Evolutionary conservation across 2,113 vertebrate species (phyloP).

Genomic region (Brevimyrus niger): DNA sequence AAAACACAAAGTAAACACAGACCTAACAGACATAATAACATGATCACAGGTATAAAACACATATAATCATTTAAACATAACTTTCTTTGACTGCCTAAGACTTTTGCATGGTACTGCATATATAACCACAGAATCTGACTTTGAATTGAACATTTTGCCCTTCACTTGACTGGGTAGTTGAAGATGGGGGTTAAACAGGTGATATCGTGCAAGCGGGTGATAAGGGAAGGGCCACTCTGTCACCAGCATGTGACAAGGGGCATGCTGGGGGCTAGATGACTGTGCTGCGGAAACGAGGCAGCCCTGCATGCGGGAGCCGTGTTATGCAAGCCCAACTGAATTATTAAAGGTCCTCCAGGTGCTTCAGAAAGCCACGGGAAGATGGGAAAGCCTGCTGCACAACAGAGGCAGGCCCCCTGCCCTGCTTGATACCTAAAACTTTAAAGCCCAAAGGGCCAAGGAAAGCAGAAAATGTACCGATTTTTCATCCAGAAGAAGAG

Average conservation of each 20-base stretch:
- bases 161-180: not conserved
- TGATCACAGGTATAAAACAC: not conserved
- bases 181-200: not conserved
- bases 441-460: not conserved
- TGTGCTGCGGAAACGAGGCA: constrained; percentile 22
- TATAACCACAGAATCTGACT: not conserved
- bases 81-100: not conserved
- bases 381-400: not conserved
- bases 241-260: constrained; percentile 25
- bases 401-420: not conserved
- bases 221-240: constrained; percentile 18
- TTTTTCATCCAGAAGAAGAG: constrained; percentile 6
- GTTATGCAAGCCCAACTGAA: constrained; percentile 43
- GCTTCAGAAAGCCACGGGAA: constrained; percentile 4
- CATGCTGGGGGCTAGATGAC: constrained; percentile 27
- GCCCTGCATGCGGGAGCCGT: constrained; percentile 29
- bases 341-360: constrained; percentile 36
- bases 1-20: not conserved
- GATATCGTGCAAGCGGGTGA: not conserved
- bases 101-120: not conserved
- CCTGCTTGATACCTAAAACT: constrained; percentile 2
- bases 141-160: not conserved
- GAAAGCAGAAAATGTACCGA: not conserved
- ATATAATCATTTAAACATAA: not conserved
- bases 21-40: not conserved